Evolutionary conservation across 2,888 invertebrate species (phyloP).

Genomic region (Phortica magna): DNA sequence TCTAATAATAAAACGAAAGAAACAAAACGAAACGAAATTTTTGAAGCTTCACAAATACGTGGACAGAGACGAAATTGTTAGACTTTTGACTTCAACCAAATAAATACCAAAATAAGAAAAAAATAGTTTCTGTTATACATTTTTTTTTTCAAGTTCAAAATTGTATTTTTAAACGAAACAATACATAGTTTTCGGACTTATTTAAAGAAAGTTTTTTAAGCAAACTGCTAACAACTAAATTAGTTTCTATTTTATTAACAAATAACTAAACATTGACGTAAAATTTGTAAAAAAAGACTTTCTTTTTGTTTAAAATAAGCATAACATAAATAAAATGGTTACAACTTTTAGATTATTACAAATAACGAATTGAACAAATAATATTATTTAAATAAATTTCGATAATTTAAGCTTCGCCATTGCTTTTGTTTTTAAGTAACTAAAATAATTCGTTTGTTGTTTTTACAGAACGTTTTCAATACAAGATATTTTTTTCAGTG

Average conservation of each 20-base stretch:
- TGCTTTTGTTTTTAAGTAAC: background rate
- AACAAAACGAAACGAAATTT: background rate
- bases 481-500: background rate
- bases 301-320: background rate
- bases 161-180: conserved; percentile 15
- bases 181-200: background rate
- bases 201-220: conserved; percentile 3
- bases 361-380: conserved; percentile 22
- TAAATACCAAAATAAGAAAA: background rate
- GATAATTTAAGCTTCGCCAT: conserved; percentile 17
- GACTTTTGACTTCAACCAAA: background rate
- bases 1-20: background rate
- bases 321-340: background rate
- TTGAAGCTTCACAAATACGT: background rate
- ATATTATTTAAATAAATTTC: conserved; percentile 39
- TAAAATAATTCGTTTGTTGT: background rate
- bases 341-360: background rate
- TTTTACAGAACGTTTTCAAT: conserved; percentile 3
- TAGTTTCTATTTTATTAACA: conserved; percentile 16
- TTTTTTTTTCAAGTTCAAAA: conserved; percentile 13
- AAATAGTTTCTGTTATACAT: no score
- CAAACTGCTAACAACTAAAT: conserved; percentile 23
- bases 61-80: background rate
- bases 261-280: conserved; percentile 24
- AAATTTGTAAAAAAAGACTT: conserved; percentile 42